These are phyloP conservation scores for Heliconius erato DNA, from an alignment of 2,888 invertebrate genomes.

Conservation along the genomic window DNA sequence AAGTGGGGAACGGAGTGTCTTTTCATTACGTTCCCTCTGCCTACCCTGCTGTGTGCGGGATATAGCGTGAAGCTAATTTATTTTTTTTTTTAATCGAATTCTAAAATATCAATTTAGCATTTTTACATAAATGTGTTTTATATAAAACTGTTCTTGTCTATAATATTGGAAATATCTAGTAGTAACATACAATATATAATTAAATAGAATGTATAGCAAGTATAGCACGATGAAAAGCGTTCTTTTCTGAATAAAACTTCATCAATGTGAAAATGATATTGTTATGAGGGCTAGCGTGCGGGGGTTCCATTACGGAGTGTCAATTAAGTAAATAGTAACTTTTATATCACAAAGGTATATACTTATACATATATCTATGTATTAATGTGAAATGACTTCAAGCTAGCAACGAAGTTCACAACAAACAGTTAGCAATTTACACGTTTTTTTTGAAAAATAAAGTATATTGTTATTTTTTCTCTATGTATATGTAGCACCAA, in stretches of 20 bases:
- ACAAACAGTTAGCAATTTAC: not conserved
- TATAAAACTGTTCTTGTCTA: too few species aligned
- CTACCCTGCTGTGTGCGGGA: too few species aligned
- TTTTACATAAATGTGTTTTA: too few species aligned
- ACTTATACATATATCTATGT: not conserved
- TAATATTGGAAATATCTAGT: not conserved
- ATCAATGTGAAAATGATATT: constrained; percentile 18
- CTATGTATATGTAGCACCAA: not conserved
- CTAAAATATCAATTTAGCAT: too few species aligned
- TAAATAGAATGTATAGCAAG: not conserved
- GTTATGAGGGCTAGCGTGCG: constrained; percentile 6
- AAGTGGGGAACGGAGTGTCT: too few species aligned
- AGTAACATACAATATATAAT: not conserved
- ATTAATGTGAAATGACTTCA: not conserved
- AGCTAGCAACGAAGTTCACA: constrained; percentile 6
- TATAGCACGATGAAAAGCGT: not conserved
- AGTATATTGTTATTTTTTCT: not conserved
- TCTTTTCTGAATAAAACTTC: not conserved
- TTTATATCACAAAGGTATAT: constrained; percentile 8
- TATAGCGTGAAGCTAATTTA: too few species aligned
- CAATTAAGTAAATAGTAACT: constrained; percentile 29
- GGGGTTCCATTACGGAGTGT: constrained; percentile 8
- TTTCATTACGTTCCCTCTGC: too few species aligned
- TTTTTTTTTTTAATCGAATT: too few species aligned
- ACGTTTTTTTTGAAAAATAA: not conserved